Percentiles rank a stretch among this genome's conserved stretches.
Conservation (phyloP, 2,113 vertebrate species). For the Corythornis cristatus region DNA sequence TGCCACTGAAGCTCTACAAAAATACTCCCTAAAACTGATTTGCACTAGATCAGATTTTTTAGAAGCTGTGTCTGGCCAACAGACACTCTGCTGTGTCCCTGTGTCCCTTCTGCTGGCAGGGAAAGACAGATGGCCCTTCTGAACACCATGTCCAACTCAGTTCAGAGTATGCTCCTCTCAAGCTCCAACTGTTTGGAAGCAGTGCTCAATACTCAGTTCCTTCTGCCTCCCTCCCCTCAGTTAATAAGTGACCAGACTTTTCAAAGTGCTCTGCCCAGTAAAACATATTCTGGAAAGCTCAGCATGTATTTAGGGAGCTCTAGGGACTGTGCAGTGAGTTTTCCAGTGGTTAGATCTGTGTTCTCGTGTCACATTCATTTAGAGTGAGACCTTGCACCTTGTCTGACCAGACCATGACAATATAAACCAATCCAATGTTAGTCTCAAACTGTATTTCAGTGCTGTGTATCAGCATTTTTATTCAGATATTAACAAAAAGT, state of each 20-base stretch:
- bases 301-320: neutral
- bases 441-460: neutral
- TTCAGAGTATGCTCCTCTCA: neutral
- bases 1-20: neutral
- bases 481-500: neutral
- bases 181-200: neutral
- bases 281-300: neutral
- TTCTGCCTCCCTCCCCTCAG: neutral
- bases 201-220: neutral
- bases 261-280: neutral
- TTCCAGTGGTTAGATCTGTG: neutral
- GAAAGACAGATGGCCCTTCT: neutral
- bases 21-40: neutral
- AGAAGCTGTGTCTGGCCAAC: neutral
- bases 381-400: neutral
- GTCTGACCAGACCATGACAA: neutral
- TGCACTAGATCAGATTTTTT: neutral
- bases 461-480: neutral
- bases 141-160: neutral
- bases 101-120: neutral
- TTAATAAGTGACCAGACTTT: neutral
- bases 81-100: neutral
- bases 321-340: neutral
- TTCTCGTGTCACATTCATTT: neutral
- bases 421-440: neutral